phyloP scores from a whole-genome alignment of 2,113 vertebrate genomes.

The Dendrocopos noguchii region DNA sequence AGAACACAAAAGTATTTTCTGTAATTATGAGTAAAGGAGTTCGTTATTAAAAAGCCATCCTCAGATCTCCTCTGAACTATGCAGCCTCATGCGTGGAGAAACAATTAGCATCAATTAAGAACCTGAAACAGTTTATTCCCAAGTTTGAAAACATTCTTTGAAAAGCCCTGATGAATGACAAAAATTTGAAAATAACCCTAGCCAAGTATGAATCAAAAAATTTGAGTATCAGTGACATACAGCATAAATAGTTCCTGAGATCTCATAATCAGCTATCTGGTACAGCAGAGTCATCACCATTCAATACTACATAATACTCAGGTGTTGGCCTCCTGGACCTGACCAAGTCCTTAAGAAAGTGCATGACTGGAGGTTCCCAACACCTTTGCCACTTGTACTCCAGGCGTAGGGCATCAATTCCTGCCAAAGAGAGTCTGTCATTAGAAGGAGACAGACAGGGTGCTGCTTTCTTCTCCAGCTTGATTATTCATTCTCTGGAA shows the following conservation, averaged over 20 bases:
- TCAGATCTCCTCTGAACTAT: background rate
- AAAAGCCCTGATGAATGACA: background rate
- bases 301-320: background rate
- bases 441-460: background rate
- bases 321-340: background rate
- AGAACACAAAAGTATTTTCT: constrained; percentile 9
- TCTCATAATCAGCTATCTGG: background rate
- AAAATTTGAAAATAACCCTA: background rate
- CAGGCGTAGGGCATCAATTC: background rate
- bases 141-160: background rate
- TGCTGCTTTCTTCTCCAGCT: background rate
- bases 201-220: background rate
- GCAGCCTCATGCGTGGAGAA: background rate
- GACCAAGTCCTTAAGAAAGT: background rate
- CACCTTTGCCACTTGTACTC: background rate
- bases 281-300: background rate
- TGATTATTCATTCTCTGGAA: constrained; percentile 8
- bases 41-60: constrained; percentile 1
- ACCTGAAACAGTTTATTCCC: background rate
- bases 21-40: background rate
- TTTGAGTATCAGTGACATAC: background rate
- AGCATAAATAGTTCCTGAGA: background rate
- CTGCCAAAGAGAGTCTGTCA: background rate
- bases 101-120: constrained; percentile 11
- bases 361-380: background rate